phyloP scores from a whole-genome alignment of 2,113 vertebrate species.

The Gobius niger region DNA sequence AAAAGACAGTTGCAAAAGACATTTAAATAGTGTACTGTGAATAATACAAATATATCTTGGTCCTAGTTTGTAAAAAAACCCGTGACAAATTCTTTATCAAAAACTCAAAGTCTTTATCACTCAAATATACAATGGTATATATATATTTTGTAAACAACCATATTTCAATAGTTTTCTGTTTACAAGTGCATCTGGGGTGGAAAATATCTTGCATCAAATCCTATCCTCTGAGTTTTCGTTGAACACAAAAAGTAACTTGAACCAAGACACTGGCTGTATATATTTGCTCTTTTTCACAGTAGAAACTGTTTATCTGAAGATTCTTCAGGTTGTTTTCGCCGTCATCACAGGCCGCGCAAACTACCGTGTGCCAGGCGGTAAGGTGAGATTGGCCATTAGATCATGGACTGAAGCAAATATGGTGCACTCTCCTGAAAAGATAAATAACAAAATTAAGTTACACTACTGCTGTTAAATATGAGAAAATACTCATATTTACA shows the following conservation, averaged over 20 bases:
- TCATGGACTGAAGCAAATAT: constrained; percentile 99
- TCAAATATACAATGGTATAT: constrained; percentile 91
- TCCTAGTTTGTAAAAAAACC: constrained; percentile 69
- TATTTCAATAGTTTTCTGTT: constrained; percentile 80
- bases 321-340: not conserved
- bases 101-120: constrained; percentile 63
- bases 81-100: constrained; percentile 60
- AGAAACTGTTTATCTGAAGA: not conserved
- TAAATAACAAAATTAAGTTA: constrained; percentile 25
- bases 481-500: too few relatives aligned
- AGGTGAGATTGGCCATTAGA: constrained; percentile 95
- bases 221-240: constrained; percentile 34
- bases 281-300: constrained; percentile 47
- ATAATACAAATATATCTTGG: constrained; percentile 57
- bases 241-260: constrained; percentile 34
- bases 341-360: constrained; percentile 62
- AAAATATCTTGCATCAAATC: constrained; percentile 67
- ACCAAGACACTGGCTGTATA: constrained; percentile 33
- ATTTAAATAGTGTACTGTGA: constrained; percentile 84
- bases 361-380: constrained; percentile 90
- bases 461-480: too few relatives aligned
- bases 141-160: constrained; percentile 94
- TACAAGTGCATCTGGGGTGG: constrained; percentile 90
- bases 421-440: constrained; percentile 93
- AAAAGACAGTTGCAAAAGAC: constrained; percentile 83